These are phyloP conservation scores for Sabatieria punctata DNA, from an alignment of 2,888 invertebrate genomes.

Conservation along the genomic window DNA sequence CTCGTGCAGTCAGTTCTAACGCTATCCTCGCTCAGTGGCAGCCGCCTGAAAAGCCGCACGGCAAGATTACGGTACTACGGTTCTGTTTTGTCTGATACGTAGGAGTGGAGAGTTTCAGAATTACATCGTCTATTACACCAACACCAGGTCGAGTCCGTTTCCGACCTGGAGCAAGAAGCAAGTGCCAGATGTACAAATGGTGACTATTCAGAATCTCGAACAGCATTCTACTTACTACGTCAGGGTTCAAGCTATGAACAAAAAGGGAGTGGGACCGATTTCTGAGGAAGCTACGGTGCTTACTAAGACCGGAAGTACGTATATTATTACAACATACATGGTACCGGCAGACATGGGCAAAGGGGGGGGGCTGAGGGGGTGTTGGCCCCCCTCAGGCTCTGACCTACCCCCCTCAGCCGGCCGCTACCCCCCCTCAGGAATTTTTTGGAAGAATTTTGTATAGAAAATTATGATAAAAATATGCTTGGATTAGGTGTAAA, in stretches of 20 bases:
- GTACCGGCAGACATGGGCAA: too few relatives aligned
- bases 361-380: too few relatives aligned
- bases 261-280: conserved; percentile 82
- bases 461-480: too few relatives aligned
- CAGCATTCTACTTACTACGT: conserved; percentile 86
- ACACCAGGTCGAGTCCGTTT: background rate
- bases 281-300: conserved; percentile 93
- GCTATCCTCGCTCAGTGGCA: conserved; percentile 97
- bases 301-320: conserved; percentile 70
- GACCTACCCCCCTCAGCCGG: too few relatives aligned
- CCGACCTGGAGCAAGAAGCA: conserved; percentile 64
- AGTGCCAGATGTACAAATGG: conserved; percentile 78
- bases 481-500: too few relatives aligned
- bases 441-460: too few relatives aligned
- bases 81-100: background rate
- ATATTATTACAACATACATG: too few relatives aligned
- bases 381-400: too few relatives aligned
- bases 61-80: conserved; percentile 49
- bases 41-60: conserved; percentile 89
- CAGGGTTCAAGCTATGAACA: conserved; percentile 76
- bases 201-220: conserved; percentile 74
- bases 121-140: conserved; percentile 41
- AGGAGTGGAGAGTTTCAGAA: conserved; percentile 5
- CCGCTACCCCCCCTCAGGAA: too few relatives aligned
- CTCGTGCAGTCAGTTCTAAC: conserved; percentile 75